Evolutionary conservation across 2,113 vertebrate species (phyloP).

Genomic region (Gallinago undulata): DNA sequence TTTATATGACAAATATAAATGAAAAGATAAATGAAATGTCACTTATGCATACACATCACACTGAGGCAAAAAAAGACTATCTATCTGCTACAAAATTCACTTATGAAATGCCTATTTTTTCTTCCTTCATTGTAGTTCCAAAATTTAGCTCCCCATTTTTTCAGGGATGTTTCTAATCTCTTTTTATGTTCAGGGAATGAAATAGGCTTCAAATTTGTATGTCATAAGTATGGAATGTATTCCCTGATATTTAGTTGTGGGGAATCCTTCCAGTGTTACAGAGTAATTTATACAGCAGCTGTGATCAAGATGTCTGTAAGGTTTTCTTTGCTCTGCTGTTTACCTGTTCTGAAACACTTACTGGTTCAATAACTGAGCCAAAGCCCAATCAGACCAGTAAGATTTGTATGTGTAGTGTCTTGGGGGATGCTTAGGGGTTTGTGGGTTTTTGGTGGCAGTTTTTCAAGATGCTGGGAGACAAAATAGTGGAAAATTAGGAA

Average conservation of each 20-base stretch:
- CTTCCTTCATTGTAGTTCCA: neutral
- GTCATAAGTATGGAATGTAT: constrained; percentile 68
- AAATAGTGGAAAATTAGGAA: constrained; percentile 8
- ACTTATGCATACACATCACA: neutral
- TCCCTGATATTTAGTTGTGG: constrained; percentile 46
- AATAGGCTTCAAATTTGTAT: constrained; percentile 45
- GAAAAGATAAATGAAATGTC: neutral
- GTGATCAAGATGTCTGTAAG: constrained; percentile 61
- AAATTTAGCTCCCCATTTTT: neutral
- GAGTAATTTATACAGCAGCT: constrained; percentile 43
- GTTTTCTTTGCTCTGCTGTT: constrained; percentile 23
- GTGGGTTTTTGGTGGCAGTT: neutral
- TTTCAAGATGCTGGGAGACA: neutral
- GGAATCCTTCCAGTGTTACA: constrained; percentile 51
- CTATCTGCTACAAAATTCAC: neutral
- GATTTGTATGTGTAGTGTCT: neutral
- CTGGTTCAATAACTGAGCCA: neutral
- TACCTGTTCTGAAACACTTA: constrained; percentile 41
- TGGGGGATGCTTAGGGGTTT: neutral
- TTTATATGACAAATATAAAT: neutral
- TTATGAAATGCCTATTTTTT: neutral
- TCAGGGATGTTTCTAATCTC: constrained; percentile 58
- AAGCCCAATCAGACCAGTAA: neutral
- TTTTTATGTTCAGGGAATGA: constrained; percentile 47
- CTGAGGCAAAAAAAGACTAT: neutral